A percentile compares a stretch with the other conserved stretches of the same genome.
These are phyloP conservation scores for Sminthopsis crassicaudata DNA, from an alignment of 2,113 vertebrate species.

Conservation along the genomic window DNA sequence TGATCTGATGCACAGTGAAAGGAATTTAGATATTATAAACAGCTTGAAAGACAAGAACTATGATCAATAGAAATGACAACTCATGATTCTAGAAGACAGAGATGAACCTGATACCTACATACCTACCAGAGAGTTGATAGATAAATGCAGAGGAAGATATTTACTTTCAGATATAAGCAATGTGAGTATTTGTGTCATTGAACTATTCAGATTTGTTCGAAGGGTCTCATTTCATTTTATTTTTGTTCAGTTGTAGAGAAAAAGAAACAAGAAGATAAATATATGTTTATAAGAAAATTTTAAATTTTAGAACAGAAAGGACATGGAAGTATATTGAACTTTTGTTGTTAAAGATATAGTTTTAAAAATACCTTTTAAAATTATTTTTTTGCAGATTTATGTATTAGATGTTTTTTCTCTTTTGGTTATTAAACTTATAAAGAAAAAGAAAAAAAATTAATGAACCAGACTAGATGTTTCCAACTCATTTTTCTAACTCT, in stretches of 20 bases:
- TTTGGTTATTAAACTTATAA: background rate
- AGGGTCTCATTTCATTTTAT: background rate
- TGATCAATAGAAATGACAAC: background rate
- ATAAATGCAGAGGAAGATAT: background rate
- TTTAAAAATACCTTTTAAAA: background rate
- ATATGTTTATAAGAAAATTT: background rate
- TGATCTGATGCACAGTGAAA: background rate
- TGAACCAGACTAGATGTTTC: background rate
- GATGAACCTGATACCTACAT: background rate
- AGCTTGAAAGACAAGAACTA: background rate
- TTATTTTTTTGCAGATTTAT: background rate
- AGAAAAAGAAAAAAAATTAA: background rate
- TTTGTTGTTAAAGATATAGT: background rate
- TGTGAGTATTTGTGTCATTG: background rate
- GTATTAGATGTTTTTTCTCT: background rate
- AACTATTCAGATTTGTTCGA: background rate
- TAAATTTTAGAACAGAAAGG: background rate
- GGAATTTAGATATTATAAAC: background rate
- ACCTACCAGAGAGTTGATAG: background rate
- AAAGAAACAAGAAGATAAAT: background rate
- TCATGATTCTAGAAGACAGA: background rate
- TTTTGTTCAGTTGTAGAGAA: background rate
- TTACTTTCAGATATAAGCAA: background rate
- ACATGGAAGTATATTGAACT: background rate
- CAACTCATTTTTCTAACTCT: background rate